Conservation (phyloP, 2,888 invertebrate species). For the Drosophila dives region DNA sequence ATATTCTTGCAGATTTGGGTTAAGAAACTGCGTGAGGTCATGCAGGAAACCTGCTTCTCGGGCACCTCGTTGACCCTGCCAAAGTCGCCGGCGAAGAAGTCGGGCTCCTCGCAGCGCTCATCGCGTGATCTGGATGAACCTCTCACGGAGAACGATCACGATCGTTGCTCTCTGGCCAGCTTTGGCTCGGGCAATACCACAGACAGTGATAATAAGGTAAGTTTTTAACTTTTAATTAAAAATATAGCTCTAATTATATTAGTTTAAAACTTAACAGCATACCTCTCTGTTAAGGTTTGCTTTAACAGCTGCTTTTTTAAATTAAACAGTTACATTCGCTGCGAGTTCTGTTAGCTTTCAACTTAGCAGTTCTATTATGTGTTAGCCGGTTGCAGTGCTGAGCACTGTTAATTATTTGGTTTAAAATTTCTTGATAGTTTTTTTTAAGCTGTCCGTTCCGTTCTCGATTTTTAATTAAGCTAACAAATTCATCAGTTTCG, state of each 20-base stretch:
- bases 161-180: constrained; percentile 94
- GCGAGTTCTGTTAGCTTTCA: neutral
- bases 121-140: constrained; percentile 95
- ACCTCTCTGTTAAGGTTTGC: neutral
- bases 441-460: neutral
- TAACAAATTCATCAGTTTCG: neutral
- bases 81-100: constrained; percentile 91
- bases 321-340: neutral
- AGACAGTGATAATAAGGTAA: constrained; percentile 95
- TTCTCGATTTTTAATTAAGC: neutral
- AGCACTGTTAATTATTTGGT: neutral
- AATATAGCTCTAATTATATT: neutral
- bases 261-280: neutral
- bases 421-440: neutral
- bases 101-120: constrained; percentile 84
- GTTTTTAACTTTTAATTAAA: constrained; percentile 72
- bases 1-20: constrained; percentile 90
- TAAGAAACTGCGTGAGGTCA: constrained; percentile 96
- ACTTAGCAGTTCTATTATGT: neutral
- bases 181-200: constrained; percentile 97
- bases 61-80: constrained; percentile 92
- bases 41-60: constrained; percentile 97
- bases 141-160: constrained; percentile 94
- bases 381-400: neutral
- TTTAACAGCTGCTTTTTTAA: neutral